Evolutionary conservation across 2,113 vertebrate species (phyloP).

Genomic region (Cephalopterus ornatus): DNA sequence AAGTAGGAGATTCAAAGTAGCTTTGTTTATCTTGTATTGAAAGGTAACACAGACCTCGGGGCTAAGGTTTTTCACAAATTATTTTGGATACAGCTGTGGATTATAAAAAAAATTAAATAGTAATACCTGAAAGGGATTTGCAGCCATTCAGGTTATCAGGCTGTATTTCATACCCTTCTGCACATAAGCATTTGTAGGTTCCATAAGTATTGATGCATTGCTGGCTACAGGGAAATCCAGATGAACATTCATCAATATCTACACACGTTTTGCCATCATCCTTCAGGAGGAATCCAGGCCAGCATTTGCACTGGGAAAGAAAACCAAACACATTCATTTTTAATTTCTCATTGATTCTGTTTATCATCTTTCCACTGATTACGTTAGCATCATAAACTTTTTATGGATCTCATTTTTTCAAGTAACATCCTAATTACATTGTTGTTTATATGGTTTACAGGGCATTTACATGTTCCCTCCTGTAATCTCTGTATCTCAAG

Average conservation of each 20-base stretch:
- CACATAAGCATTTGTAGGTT: constrained; percentile 92
- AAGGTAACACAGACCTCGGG: neutral
- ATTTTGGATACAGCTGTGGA: neutral
- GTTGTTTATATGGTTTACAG: neutral
- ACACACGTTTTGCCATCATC: constrained; percentile 94
- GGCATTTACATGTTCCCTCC: neutral
- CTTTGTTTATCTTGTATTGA: neutral
- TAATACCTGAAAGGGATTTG: constrained; percentile 91
- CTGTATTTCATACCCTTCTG: constrained; percentile 89
- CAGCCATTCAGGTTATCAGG: constrained; percentile 86
- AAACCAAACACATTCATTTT: constrained; percentile 2
- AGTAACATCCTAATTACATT: neutral
- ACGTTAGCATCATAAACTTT: neutral
- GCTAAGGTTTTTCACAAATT: neutral
- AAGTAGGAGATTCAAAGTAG: neutral
- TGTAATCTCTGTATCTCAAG: neutral
- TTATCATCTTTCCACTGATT: neutral
- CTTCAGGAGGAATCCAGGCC: constrained; percentile 96
- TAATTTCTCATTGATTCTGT: neutral
- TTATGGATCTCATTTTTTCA: neutral
- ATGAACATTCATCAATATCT: constrained; percentile 92
- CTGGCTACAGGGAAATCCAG: constrained; percentile 94
- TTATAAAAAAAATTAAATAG: neutral
- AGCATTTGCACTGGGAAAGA: constrained; percentile 90
- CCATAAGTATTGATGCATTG: constrained; percentile 96